Conservation (phyloP, 1,140 invertebrate genomes). For the Cyphomyrmex costatus region DNA sequence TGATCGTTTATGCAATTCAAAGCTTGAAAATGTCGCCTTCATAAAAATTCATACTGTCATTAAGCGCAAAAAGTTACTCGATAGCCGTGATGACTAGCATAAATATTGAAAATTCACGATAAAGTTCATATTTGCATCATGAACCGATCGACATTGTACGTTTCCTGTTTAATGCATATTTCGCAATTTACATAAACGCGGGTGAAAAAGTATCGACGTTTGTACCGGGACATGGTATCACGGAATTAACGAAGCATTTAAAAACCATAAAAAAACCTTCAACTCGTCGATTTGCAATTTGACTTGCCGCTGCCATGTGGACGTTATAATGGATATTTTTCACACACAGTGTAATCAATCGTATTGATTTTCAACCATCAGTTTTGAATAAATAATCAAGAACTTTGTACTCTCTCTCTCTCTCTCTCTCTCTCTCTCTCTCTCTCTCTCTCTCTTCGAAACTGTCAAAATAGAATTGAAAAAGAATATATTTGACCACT, state of each 20-base stretch:
- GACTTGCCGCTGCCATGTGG: not conserved
- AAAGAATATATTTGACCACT: not conserved
- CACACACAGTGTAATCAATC: not conserved
- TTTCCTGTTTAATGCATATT: constrained; percentile 15
- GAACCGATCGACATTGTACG: constrained; percentile 17
- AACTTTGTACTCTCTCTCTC: not conserved
- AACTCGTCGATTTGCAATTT: not conserved
- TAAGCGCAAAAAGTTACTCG: constrained; percentile 28
- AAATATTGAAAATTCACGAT: constrained; percentile 42
- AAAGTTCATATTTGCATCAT: constrained; percentile 35
- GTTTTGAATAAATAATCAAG: not conserved
- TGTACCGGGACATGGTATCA: not conserved
- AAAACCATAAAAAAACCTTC: not conserved
- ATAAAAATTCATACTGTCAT: constrained; percentile 49
- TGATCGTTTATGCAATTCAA: constrained; percentile 13
- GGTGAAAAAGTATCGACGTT: constrained; percentile 5
- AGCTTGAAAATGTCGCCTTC: constrained; percentile 20
- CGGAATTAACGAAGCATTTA: constrained; percentile 20
- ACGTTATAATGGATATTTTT: constrained; percentile 6
- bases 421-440: too few relatives aligned
- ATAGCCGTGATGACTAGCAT: constrained; percentile 5
- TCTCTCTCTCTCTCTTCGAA: too few relatives aligned
- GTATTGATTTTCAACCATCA: not conserved
- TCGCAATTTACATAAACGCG: constrained; percentile 3
- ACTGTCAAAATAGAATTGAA: not conserved